Percentiles rank a stretch among this genome's conserved stretches.
phyloP scores from a whole-genome alignment of 1,140 invertebrate species.

The Heliconius congener region DNA sequence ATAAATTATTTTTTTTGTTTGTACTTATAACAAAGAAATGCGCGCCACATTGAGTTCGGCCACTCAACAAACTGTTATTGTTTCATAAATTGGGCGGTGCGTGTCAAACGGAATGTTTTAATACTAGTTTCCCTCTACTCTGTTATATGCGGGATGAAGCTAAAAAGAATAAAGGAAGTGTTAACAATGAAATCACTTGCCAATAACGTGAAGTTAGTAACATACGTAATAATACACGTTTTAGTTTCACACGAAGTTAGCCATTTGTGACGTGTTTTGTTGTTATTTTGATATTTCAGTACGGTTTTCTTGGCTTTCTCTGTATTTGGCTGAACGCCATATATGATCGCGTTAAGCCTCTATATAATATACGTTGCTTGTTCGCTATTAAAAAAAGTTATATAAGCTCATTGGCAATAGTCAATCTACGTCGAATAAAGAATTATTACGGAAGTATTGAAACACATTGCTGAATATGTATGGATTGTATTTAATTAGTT shows the following conservation, averaged over 20 bases:
- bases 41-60: no score
- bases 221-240: slow-evolving; percentile 11
- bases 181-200: not conserved
- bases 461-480: not conserved
- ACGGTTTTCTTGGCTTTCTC: slow-evolving; percentile 45
- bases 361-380: slow-evolving; percentile 16
- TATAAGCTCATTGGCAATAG: not conserved
- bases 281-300: slow-evolving; percentile 18
- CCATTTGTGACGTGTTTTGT: not conserved
- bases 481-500: not conserved
- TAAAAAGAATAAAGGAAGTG: not conserved
- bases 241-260: not conserved
- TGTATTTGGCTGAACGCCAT: slow-evolving; percentile 57
- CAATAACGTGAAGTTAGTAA: slow-evolving; percentile 19
- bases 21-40: no score
- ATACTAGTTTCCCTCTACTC: not conserved
- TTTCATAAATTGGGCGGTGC: no score
- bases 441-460: not conserved
- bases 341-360: not conserved
- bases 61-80: no score
- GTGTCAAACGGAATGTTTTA: not conserved
- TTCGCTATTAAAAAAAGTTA: not conserved
- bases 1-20: no score
- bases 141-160: not conserved
- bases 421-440: not conserved